Percentiles rank a stretch among this genome's conserved stretches.
These are phyloP conservation scores for Glyphotaelius pellucidus DNA, from an alignment of 2,888 invertebrate species.

Conservation along the genomic window DNA sequence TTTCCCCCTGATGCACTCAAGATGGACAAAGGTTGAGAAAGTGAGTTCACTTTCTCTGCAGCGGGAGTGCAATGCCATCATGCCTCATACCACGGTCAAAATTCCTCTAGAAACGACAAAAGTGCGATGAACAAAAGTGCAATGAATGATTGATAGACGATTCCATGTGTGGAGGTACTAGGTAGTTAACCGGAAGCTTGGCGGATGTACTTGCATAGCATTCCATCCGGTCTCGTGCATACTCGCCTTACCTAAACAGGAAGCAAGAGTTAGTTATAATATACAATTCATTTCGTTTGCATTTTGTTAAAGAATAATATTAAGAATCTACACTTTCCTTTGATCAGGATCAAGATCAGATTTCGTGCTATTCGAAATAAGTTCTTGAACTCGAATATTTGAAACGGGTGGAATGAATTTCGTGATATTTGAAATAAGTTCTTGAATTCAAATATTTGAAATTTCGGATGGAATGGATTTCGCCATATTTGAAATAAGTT, in stretches of 20 bases:
- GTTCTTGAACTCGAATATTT: too few species aligned
- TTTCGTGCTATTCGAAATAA: too few species aligned
- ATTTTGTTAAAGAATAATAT: neutral
- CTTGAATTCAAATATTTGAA: too few species aligned
- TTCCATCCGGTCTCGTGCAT: neutral
- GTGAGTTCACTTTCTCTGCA: neutral
- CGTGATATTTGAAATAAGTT: too few species aligned
- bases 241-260: neutral
- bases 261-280: neutral
- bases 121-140: neutral
- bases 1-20: neutral
- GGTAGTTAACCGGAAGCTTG: neutral
- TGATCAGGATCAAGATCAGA: too few species aligned
- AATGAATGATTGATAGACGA: neutral
- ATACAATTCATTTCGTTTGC: neutral
- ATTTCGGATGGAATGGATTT: too few species aligned
- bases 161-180: neutral
- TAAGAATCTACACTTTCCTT: neutral
- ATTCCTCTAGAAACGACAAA: neutral
- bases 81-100: neutral
- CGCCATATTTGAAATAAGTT: too few species aligned
- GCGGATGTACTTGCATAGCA: neutral
- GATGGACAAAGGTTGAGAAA: neutral
- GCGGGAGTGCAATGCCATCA: too few species aligned
- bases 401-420: too few species aligned